Percentiles rank a stretch among this genome's conserved stretches.
phyloP scores from a whole-genome alignment of 2,888 invertebrate species.

The Scaptodrosophila latifasciaeformis region DNA sequence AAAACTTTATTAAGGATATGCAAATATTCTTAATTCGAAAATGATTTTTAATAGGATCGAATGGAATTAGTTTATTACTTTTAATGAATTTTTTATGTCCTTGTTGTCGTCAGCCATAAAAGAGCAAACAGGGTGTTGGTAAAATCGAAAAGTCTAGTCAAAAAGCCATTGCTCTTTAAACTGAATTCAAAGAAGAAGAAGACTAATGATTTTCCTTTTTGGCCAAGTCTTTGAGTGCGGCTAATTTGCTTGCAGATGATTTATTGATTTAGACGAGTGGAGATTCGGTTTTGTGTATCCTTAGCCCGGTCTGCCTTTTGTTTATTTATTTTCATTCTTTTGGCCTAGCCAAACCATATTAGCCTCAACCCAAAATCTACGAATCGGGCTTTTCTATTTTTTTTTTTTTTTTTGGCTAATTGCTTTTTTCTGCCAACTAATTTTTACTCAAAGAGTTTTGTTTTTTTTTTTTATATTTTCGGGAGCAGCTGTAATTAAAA shows the following conservation, averaged over 20 bases:
- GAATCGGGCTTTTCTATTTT: too few species aligned
- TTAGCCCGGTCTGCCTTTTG: slow-evolving; percentile 3
- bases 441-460: slow-evolving; percentile 48
- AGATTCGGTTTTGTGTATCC: background rate
- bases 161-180: too few species aligned
- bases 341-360: too few species aligned
- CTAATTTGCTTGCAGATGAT: slow-evolving; percentile 69
- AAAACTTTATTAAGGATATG: slow-evolving; percentile 73
- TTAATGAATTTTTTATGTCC: slow-evolving; percentile 74
- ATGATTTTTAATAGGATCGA: slow-evolving; percentile 75
- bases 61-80: slow-evolving; percentile 75
- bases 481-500: slow-evolving; percentile 42
- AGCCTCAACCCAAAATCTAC: too few species aligned
- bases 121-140: background rate
- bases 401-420: slow-evolving; percentile 39
- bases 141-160: slow-evolving; percentile 48
- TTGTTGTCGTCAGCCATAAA: slow-evolving; percentile 37
- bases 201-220: slow-evolving; percentile 50
- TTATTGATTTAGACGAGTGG: slow-evolving; percentile 61
- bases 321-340: slow-evolving; percentile 59
- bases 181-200: slow-evolving; percentile 44
- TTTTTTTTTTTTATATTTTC: background rate
- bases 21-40: slow-evolving; percentile 74
- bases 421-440: slow-evolving; percentile 51
- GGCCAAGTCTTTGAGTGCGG: slow-evolving; percentile 30